Evolutionary conservation across 2,797 vertebrate species (phyloP).

Genomic region (Phrynocephalus vlangalii): DNA sequence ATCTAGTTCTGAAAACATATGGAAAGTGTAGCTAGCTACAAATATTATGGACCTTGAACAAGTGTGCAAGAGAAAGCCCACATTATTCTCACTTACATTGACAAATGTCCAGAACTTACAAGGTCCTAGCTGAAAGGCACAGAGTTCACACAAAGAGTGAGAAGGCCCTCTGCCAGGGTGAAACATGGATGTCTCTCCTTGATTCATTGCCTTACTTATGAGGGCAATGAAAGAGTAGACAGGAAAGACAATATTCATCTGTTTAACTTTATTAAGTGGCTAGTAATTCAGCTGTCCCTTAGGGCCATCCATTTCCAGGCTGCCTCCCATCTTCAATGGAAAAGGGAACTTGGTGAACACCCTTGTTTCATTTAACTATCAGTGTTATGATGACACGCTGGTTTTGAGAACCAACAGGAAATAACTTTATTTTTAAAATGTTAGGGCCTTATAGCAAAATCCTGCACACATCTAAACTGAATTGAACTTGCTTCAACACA

Average conservation of each 20-base stretch:
- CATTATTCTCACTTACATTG: not conserved
- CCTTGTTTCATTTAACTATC: slow-evolving; percentile 6
- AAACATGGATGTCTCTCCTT: slow-evolving; percentile 40
- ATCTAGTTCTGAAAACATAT: not conserved
- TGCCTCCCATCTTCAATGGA: slow-evolving; percentile 24
- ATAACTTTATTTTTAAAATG: not conserved
- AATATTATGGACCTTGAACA: not conserved
- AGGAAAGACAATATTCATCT: slow-evolving; percentile 58
- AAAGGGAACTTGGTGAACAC: slow-evolving; percentile 14
- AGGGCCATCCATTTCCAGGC: slow-evolving; percentile 20
- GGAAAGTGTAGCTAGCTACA: not conserved
- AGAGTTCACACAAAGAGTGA: not conserved
- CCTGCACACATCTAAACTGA: not conserved
- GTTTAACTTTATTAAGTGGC: slow-evolving; percentile 66
- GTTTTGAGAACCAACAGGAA: not conserved
- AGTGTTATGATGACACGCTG: not conserved
- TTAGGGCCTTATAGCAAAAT: not conserved
- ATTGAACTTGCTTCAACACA: not conserved
- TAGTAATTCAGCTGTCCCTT: slow-evolving; percentile 54
- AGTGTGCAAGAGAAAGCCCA: not conserved
- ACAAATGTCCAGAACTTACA: not conserved
- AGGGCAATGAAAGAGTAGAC: slow-evolving; percentile 70
- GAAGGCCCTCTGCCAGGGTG: not conserved
- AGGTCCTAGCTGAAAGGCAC: not conserved
- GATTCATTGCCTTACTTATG: slow-evolving; percentile 69